Evolutionary conservation across 2,888 invertebrate species (phyloP), one percentile per base, ranked within the genome.

Genomic region (Smittia sp.): DNA sequence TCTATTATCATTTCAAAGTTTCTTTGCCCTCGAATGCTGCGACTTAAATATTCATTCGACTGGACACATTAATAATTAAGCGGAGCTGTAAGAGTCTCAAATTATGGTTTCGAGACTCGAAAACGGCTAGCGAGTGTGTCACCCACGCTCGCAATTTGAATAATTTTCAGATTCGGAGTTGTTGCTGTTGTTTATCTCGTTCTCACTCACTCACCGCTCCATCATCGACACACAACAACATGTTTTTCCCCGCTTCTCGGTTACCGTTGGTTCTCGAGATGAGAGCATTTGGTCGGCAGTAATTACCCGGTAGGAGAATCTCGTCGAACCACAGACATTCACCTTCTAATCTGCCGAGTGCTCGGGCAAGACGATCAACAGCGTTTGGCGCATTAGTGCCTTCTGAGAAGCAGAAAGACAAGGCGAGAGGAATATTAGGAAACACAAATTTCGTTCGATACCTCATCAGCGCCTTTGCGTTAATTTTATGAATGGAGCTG

Each of bases 31-130:
- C 32, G 32, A 32, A 32, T 32, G 32, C 32, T 32, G 32, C 32
- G 32, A 32, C 32, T 32, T 32, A 18, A 65, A 15, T 65, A 65
- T 65, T 65, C 32, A 65, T 65, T 32, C 27, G 27, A 38, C n/a
- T 20, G 66, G 32, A 66, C 66, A 66, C 66, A 20, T 20, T 66
- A 11, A 20, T 66, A 38, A 66, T 66, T 38, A 66, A 38, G 20
- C 32, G 38, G 18, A 65, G 65, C 38, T 65, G 18, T 18, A 66
- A 62, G 20, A 66, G 11, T 38, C 66, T 20, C 18, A 32, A 46
- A 46, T 18, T n/a, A 66, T 66, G 32, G 66, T 39, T 46, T 46
- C 46, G 46, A 46, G 11, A 46, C 11, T n/a, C 15, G 46, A 6
- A 46, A 46, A 46, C 3, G 46, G 46, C 11, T 11, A 46, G 32